Evolutionary conservation across 2,113 vertebrate genomes (phyloP), one percentile per base, ranked within the genome.

Genomic region (Dromas ardeola): DNA sequence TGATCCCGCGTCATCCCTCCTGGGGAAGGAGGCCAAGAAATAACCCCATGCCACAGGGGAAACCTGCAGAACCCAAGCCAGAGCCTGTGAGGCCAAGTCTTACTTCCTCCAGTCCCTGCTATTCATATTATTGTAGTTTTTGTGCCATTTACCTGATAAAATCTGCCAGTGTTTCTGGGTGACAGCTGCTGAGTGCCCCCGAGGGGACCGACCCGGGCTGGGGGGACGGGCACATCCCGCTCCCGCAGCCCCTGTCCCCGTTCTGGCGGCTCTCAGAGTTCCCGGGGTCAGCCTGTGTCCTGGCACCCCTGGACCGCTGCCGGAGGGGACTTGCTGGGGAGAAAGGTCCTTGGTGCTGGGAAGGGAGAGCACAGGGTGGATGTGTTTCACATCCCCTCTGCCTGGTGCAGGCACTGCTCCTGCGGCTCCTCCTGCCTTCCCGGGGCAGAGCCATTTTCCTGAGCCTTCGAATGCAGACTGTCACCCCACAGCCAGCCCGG

Each of bases 221-320:
- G 17, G 22, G n/a, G 43, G 8, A 19, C 1, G 0, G 30, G 16
- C 2, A 3, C 34, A 65, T 66, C 50, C 45, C 1, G 0, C 15
- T 80, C 15, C 18, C 1, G 3, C 30, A 61, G 49, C 32, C 23
- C 18, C 49, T 59, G 17, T 76, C 30, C 18, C 27, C 26, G n/a
- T 61, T 63, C 49, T 70, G 55, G 25, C 9, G 38, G 10, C 22
- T 67, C 30, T 49, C 38, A 27, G 58, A 30, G 11, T 23, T 22
- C 22, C 40, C 5, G 1, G 32, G 40, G 38, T 29, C 76, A 84
- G 49, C 34, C 45, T 23, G 4, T 47, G 21, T 62, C 58, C 38
- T 49, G 80, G n/a, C 30, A 56, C 30, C 36, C 42, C 32, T 62
- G 26, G 27, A 10, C 34, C 1, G 0, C 42, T 63, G 40, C 53